Percentiles rank a stretch among this genome's conserved stretches.
Evolutionary conservation across 2,888 invertebrate genomes (phyloP).

Genomic region (Danaus chrysippus): DNA sequence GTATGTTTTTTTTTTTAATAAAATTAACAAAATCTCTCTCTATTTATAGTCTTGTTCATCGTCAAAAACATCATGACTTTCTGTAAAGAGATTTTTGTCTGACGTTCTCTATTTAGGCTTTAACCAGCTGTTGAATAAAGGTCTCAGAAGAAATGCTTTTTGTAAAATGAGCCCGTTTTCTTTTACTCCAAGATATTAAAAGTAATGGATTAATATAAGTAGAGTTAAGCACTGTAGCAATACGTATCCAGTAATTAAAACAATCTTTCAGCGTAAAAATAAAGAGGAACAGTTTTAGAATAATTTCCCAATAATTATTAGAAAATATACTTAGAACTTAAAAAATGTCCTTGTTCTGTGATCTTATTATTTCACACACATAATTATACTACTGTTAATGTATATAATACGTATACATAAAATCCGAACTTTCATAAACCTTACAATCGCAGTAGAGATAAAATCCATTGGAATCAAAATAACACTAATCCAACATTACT

Average conservation of each 20-base stretch:
- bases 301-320: too few species aligned
- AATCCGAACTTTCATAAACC: too few species aligned
- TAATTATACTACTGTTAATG: too few species aligned
- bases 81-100: background rate
- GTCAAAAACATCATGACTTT: background rate
- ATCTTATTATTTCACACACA: too few species aligned
- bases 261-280: too few species aligned
- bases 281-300: too few species aligned
- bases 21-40: background rate
- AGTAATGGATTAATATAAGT: slow-evolving; percentile 2
- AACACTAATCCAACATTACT: background rate
- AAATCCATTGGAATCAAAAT: too few species aligned
- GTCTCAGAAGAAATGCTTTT: slow-evolving; percentile 6
- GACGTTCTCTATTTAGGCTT: background rate
- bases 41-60: background rate
- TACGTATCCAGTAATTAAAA: background rate
- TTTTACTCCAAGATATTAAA: slow-evolving; percentile 6
- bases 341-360: too few species aligned
- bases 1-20: too few species aligned
- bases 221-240: background rate
- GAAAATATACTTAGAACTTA: too few species aligned
- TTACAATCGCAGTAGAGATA: too few species aligned
- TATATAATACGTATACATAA: too few species aligned
- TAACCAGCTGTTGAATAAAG: slow-evolving; percentile 1
- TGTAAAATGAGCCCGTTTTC: slow-evolving; percentile 1